A percentile compares a stretch with the other conserved stretches of the same genome.
Evolutionary conservation across 2,888 invertebrate genomes (phyloP).

Genomic region (Gibbula magus): DNA sequence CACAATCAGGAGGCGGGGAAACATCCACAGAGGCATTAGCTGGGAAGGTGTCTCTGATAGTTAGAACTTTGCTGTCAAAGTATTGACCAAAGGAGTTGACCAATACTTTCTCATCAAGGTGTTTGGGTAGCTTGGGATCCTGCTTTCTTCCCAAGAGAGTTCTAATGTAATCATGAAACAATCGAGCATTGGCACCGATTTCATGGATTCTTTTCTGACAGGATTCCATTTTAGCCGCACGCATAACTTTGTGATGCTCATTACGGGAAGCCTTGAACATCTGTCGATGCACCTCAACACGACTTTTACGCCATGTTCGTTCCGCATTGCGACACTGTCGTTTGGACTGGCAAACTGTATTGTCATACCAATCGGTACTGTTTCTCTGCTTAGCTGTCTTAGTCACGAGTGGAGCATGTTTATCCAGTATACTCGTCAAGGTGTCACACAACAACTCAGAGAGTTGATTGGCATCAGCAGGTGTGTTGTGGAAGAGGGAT

Average conservation of each 20-base stretch:
- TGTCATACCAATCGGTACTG: neutral
- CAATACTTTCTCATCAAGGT: neutral
- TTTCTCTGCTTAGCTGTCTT: no score
- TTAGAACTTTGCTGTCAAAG: neutral
- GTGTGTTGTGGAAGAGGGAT: no score
- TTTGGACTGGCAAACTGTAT: neutral
- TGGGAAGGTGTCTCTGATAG: neutral
- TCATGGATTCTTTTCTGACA: neutral
- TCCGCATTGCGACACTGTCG: neutral
- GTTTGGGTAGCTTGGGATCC: neutral
- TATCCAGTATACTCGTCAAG: no score
- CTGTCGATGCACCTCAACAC: constrained; percentile 6
- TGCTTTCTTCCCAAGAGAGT: neutral
- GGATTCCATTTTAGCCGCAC: neutral
- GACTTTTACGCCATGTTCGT: neutral
- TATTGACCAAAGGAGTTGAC: neutral
- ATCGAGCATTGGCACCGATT: neutral
- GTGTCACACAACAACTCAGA: no score
- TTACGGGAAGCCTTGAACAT: neutral
- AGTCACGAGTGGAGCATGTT: no score
- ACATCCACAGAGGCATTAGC: no score
- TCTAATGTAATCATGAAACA: neutral
- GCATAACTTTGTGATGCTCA: neutral
- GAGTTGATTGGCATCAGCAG: no score
- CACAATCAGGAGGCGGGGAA: no score